Base-by-base conservation (phyloP, 92 coral and sea anemone species). In the Palythoa caribaeorum region DNA sequence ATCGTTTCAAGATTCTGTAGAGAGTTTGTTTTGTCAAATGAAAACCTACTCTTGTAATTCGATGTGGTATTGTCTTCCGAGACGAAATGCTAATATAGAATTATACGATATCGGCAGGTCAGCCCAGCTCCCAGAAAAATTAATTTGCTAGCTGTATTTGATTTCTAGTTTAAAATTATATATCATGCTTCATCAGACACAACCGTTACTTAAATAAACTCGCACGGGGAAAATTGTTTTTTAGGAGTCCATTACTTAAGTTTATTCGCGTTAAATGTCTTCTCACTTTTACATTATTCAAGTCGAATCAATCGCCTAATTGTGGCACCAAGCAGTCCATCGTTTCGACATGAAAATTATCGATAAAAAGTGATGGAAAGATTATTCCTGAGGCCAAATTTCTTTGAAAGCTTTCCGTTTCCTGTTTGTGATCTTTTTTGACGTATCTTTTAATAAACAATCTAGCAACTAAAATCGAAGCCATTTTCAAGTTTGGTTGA, bases 371-470 rank as follows among this genome's bases (percentile, higher is more conserved):
- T 39, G 9, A 16, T 80, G 53, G 74, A 80, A 66, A 14, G 48
- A 19, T 12, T 19, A 7, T 63, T 65, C 86, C 86, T 15, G 76
- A 66, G 86, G 86, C 86, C 11, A 65, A 50, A 14, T 66, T 59
- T 37, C 52, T 79, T 62, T 79, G 73, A 28, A 9, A 37, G 51
- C 47, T 81, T 53, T 60, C 76, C 76, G 60, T 66, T 81, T 81
- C 86, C 86, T 81, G 86, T 81, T 81, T 79, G 44, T 80, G 9
- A 9, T 13, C 59, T 44, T 44, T 38, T 48, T 66, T 65, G 86
- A 65, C 86, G 21, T 40, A 36, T 81, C 65, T 69, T 81, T 44
- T 13, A 40, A 47, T 37, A 40, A 2, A 2, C 9, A 3, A 5
- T 10, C 37, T 13, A 62, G 12, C 15, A 17, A 47, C 14, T 39